Evolutionary conservation across 2,113 vertebrate genomes (phyloP).

Genomic region (Sus scrofa): DNA sequence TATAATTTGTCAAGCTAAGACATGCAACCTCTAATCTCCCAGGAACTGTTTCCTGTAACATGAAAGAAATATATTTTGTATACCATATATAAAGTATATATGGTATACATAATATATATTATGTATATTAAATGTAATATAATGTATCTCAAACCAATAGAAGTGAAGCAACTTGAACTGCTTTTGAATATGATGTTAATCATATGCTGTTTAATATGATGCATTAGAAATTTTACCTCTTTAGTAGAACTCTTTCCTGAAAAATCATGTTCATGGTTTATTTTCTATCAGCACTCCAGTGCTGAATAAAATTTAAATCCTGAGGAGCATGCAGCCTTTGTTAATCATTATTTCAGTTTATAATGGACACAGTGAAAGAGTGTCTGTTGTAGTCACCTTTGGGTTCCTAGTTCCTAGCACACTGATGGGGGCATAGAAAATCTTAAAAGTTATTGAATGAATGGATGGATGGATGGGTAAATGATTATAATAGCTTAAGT

Average conservation of each 20-base stretch:
- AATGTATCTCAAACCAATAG: background rate
- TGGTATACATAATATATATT: too few relatives aligned
- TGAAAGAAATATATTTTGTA: background rate
- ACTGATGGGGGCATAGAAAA: background rate
- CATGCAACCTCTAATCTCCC: background rate
- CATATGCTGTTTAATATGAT: background rate
- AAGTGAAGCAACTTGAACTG: background rate
- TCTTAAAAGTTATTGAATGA: background rate
- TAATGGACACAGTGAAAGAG: background rate
- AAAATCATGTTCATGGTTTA: slow-evolving; percentile 10
- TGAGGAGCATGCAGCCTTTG: background rate
- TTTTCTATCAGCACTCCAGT: background rate
- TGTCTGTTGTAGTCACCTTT: background rate
- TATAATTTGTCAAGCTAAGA: slow-evolving; percentile 19
- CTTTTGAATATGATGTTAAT: background rate
- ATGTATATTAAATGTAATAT: background rate
- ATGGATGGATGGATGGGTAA: background rate
- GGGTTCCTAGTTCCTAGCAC: background rate
- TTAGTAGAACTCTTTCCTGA: background rate
- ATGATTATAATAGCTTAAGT: background rate
- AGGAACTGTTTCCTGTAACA: background rate
- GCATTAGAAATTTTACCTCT: background rate
- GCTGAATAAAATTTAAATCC: background rate
- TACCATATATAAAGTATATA: too few relatives aligned
- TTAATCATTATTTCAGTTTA: slow-evolving; percentile 7